Evolutionary conservation across 2,113 vertebrate species (phyloP).

Genomic region (Brienomyrus brachyistius): DNA sequence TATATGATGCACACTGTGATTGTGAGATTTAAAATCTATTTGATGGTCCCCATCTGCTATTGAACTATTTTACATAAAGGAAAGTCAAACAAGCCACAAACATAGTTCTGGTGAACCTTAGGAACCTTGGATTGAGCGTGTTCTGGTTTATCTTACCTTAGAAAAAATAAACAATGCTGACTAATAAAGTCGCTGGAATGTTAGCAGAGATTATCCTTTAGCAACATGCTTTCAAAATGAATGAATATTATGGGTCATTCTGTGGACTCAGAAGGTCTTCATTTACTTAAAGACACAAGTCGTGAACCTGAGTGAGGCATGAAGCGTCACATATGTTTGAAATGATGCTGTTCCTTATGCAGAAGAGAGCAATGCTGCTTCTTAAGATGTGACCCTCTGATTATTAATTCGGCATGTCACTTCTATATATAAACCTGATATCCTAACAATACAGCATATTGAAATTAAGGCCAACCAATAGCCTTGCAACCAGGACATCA

Average conservation of each 20-base stretch:
- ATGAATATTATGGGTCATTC: constrained; percentile 54
- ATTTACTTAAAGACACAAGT: constrained; percentile 56
- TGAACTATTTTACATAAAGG: constrained; percentile 79
- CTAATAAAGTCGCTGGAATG: constrained; percentile 85
- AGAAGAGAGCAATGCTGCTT: neutral
- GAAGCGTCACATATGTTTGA: constrained; percentile 35
- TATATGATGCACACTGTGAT: constrained; percentile 20
- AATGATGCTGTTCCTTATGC: constrained; percentile 29
- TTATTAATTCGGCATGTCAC: neutral
- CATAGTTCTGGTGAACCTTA: constrained; percentile 52
- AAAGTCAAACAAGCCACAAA: constrained; percentile 84
- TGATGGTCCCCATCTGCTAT: constrained; percentile 67
- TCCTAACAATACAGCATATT: neutral
- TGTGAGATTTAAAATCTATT: constrained; percentile 47
- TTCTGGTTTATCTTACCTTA: constrained; percentile 83
- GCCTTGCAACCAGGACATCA: neutral
- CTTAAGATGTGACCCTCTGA: neutral
- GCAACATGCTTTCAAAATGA: constrained; percentile 60
- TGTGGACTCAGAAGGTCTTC: constrained; percentile 45
- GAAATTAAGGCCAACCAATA: neutral
- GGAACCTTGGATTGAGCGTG: constrained; percentile 55
- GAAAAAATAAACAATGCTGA: constrained; percentile 89
- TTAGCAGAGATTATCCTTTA: constrained; percentile 57
- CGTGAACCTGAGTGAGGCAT: constrained; percentile 39
- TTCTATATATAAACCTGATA: neutral